phyloP scores from a whole-genome alignment of 2,888 invertebrate genomes.

The Aradus depressus region DNA sequence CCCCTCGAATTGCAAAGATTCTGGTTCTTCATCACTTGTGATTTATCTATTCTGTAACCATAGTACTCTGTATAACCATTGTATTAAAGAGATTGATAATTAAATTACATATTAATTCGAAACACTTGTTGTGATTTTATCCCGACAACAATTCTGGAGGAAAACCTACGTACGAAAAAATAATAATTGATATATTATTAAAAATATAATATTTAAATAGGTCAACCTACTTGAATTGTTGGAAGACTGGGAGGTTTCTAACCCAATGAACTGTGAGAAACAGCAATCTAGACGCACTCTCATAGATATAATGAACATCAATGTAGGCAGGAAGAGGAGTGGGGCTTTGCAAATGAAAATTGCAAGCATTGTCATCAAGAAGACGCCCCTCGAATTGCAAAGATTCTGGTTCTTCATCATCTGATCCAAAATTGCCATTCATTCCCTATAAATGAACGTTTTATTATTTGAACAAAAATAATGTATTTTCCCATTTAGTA shows the following conservation, averaged over 20 bases:
- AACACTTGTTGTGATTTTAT: too few relatives aligned
- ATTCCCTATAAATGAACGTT: slow-evolving; percentile 8
- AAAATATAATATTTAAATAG: slow-evolving; percentile 26
- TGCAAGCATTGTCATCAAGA: slow-evolving; percentile 19
- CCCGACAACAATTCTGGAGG: too few relatives aligned
- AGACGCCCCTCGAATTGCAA: slow-evolving; percentile 24
- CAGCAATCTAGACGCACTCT: slow-evolving; percentile 83
- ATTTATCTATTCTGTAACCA: too few relatives aligned
- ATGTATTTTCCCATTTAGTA: too few relatives aligned
- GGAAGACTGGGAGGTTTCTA: slow-evolving; percentile 69
- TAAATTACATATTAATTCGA: too few relatives aligned
- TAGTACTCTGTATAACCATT: too few relatives aligned
- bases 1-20: slow-evolving; percentile 23
- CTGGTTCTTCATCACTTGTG: slow-evolving; percentile 28
- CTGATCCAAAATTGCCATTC: slow-evolving; percentile 30
- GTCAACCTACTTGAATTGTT: slow-evolving; percentile 55
- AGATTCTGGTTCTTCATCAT: slow-evolving; percentile 25
- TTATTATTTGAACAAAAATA: background rate
- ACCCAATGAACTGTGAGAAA: slow-evolving; percentile 88
- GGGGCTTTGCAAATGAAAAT: slow-evolving; percentile 36
- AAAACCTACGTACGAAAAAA: background rate
- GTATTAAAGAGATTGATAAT: too few relatives aligned
- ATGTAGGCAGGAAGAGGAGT: slow-evolving; percentile 76
- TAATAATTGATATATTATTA: background rate
- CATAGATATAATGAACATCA: slow-evolving; percentile 89